These are phyloP conservation scores for Girardia tigrina DNA, from an alignment of 2,888 invertebrate species.

Conservation along the genomic window DNA sequence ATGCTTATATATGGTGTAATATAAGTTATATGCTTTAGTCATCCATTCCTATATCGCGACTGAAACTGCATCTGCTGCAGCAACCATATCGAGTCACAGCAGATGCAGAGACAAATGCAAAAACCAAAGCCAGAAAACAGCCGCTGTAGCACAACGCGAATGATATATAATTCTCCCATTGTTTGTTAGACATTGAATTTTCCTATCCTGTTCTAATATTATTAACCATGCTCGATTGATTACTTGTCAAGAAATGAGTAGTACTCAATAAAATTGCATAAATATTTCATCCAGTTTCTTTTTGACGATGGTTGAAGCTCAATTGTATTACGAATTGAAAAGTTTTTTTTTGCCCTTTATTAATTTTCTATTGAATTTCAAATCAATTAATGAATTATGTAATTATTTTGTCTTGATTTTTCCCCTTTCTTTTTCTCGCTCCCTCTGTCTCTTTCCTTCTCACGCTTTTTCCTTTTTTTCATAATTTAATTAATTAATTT, in stretches of 20 bases:
- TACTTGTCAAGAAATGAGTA: slow-evolving; percentile 23
- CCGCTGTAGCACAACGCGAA: slow-evolving; percentile 11
- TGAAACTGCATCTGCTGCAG: slow-evolving; percentile 10
- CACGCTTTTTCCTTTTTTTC: too few species aligned
- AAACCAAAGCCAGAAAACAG: slow-evolving; percentile 23
- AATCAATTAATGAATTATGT: slow-evolving; percentile 15
- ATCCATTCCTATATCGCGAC: too few species aligned
- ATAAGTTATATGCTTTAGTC: too few species aligned
- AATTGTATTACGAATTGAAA: slow-evolving; percentile 18
- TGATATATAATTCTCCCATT: slow-evolving; percentile 23
- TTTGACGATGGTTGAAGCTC: slow-evolving; percentile 23
- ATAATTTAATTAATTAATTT: too few species aligned
- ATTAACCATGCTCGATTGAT: slow-evolving; percentile 23
- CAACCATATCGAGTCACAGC: slow-evolving; percentile 11
- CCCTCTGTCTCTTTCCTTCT: too few species aligned
- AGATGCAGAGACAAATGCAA: slow-evolving; percentile 23
- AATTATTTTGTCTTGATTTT: slow-evolving; percentile 20
- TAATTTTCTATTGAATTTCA: slow-evolving; percentile 11
- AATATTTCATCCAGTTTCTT: slow-evolving; percentile 19
- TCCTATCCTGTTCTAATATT: slow-evolving; percentile 18
- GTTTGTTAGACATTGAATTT: slow-evolving; percentile 11
- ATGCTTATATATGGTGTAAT: too few species aligned
- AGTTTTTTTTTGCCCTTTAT: slow-evolving; percentile 16
- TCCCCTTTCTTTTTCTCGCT: too few species aligned
- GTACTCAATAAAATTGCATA: slow-evolving; percentile 23